These are phyloP conservation scores for Steromphala cineraria DNA, from an alignment of 2,888 invertebrate species.

Conservation along the genomic window DNA sequence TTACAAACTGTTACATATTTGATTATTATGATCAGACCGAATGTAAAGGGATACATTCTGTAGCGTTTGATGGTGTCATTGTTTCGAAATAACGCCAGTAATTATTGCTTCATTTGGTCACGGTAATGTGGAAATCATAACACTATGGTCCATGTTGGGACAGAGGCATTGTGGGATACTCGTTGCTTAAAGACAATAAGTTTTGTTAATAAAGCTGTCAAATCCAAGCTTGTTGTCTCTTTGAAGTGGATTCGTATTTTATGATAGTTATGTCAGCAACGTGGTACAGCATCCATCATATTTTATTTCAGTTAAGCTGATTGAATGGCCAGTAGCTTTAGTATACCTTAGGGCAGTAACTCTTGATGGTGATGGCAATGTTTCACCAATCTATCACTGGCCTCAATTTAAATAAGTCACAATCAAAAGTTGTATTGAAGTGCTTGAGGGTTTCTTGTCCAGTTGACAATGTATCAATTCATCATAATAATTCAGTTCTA, in stretches of 20 bases:
- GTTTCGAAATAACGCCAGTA: too few species aligned
- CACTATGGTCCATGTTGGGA: background rate
- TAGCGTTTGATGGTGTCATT: too few species aligned
- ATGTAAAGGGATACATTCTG: too few species aligned
- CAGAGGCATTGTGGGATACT: background rate
- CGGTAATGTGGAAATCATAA: background rate
- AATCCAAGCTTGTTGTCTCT: background rate
- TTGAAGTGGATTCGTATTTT: constrained; percentile 12
- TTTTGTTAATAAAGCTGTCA: constrained; percentile 10
- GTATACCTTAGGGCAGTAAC: constrained; percentile 2
- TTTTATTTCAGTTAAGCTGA: constrained; percentile 20
- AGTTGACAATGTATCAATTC: constrained; percentile 19
- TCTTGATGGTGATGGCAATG: background rate
- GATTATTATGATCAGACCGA: too few species aligned
- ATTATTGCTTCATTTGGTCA: constrained; percentile 5
- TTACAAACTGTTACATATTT: too few species aligned
- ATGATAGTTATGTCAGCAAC: constrained; percentile 15
- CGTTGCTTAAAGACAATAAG: constrained; percentile 11
- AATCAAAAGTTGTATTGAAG: constrained; percentile 15
- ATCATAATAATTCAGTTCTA: constrained; percentile 21
- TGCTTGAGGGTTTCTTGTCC: constrained; percentile 9
- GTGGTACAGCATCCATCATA: background rate
- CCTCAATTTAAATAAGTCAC: constrained; percentile 20
- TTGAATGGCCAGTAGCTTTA: constrained; percentile 18
- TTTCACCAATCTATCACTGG: constrained; percentile 4